A percentile compares a stretch with the other conserved stretches of the same genome.
Evolutionary conservation across 2,888 invertebrate genomes (phyloP).

Genomic region (Tortricodes alternella): DNA sequence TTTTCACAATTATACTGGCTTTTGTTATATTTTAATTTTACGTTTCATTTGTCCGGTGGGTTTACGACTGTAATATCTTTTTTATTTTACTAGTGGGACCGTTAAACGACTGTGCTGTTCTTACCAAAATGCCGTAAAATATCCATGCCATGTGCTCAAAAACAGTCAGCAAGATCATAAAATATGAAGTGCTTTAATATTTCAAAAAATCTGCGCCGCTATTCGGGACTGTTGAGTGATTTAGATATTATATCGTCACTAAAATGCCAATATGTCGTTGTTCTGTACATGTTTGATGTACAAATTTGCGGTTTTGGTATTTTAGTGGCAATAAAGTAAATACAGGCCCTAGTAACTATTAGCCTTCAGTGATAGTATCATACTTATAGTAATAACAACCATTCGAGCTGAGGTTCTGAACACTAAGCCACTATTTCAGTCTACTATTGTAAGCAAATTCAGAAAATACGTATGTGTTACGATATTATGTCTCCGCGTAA

Average conservation of each 20-base stretch:
- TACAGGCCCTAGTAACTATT: too few species aligned
- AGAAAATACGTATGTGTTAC: neutral
- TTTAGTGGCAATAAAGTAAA: too few species aligned
- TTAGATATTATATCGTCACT: too few species aligned
- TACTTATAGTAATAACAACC: too few species aligned
- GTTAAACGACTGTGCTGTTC: conserved; percentile 10
- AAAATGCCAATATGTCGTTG: too few species aligned
- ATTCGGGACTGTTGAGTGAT: too few species aligned
- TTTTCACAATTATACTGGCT: conserved; percentile 33
- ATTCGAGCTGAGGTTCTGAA: too few species aligned
- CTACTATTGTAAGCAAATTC: neutral
- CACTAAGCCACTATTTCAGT: neutral
- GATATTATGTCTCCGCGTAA: conserved; percentile 7
- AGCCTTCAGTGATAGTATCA: too few species aligned
- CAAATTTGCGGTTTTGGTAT: too few species aligned
- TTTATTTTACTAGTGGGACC: conserved; percentile 17
- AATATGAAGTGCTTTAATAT: neutral
- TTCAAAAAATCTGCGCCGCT: neutral
- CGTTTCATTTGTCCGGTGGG: conserved; percentile 33
- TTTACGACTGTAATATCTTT: conserved; percentile 16
- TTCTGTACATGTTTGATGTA: too few species aligned
- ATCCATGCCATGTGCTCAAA: conserved; percentile 3
- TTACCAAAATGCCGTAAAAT: conserved; percentile 17
- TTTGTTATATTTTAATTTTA: conserved; percentile 41
- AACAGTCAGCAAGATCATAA: conserved; percentile 6